A percentile compares a stretch with the other conserved stretches of the same genome.
phyloP scores from a whole-genome alignment of 2,113 vertebrate species.

The Antigone vipio region DNA sequence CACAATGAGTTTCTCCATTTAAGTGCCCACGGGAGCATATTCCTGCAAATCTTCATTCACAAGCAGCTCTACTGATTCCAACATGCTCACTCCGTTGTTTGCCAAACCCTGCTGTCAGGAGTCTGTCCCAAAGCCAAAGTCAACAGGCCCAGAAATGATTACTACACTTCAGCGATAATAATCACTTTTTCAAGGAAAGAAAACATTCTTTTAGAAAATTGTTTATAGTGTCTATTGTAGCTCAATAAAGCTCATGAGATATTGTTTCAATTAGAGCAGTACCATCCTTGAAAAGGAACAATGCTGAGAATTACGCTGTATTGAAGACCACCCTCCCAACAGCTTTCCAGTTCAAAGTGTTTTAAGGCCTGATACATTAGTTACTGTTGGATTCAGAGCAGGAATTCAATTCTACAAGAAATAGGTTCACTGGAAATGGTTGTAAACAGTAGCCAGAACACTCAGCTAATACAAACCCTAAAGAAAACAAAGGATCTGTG shows the following conservation, averaged over 20 bases:
- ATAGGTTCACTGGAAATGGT: not conserved
- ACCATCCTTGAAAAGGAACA: not conserved
- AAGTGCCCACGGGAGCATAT: not conserved
- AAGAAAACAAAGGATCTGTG: not conserved
- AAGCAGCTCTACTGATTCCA: not conserved
- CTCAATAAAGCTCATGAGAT: not conserved
- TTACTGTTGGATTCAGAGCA: not conserved
- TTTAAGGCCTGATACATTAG: not conserved
- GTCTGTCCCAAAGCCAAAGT: not conserved
- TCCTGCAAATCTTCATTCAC: not conserved
- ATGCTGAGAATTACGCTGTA: not conserved
- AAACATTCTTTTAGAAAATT: not conserved
- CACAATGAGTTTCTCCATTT: not conserved
- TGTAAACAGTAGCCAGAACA: not conserved
- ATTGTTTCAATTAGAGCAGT: not conserved
- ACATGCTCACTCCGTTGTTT: not conserved
- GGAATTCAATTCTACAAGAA: not conserved
- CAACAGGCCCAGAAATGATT: not conserved
- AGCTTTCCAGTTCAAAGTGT: conserved; percentile 9
- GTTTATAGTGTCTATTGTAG: not conserved
- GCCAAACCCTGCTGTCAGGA: not conserved
- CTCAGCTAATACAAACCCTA: not conserved
- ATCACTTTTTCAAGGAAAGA: conserved; percentile 5
- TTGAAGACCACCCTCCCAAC: not conserved
- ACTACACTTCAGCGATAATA: not conserved